Percentiles rank a stretch among this genome's conserved stretches.
Evolutionary conservation across 2,113 vertebrate species (phyloP).

Genomic region (Labrus mixtus): DNA sequence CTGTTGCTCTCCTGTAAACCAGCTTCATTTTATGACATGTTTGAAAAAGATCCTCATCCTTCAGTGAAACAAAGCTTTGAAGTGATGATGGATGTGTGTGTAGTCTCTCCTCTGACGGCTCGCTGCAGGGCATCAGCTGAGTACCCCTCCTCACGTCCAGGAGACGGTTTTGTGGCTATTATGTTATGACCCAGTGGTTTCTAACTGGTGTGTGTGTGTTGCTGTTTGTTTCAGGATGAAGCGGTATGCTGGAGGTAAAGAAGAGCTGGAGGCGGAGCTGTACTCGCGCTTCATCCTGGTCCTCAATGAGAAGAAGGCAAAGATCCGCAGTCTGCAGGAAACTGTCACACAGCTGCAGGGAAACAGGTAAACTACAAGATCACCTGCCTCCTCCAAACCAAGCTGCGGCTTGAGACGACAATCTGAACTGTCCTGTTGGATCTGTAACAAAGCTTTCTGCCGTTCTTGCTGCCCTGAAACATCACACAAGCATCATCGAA

Average conservation of each 20-base stretch:
- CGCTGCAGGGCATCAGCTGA: too few species aligned
- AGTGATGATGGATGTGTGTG: background rate
- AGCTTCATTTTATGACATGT: too few species aligned
- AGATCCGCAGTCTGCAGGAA: conserved; percentile 88
- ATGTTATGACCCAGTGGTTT: background rate
- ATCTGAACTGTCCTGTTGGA: too few species aligned
- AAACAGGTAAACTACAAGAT: conserved; percentile 16
- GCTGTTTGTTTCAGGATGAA: conserved; percentile 81
- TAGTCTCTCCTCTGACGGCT: conserved; percentile 3
- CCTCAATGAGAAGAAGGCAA: conserved; percentile 94
- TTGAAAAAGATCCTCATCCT: too few species aligned
- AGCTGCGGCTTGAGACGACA: too few species aligned
- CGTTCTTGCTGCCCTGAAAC: too few species aligned
- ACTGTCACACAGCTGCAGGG: conserved; percentile 80
- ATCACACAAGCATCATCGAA: too few species aligned
- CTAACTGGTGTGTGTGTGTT: background rate
- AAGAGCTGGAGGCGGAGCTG: conserved; percentile 88
- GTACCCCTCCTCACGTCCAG: too few species aligned
- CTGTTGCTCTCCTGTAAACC: too few species aligned
- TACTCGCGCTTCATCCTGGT: conserved; percentile 90
- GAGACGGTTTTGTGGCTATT: background rate
- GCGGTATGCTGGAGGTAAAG: conserved; percentile 86
- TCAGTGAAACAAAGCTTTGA: too few species aligned
- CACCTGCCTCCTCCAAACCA: too few species aligned
- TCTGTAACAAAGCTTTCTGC: too few species aligned